phyloP scores from a whole-genome alignment of 2,888 invertebrate species.

The Aleiodes leptofemur region DNA sequence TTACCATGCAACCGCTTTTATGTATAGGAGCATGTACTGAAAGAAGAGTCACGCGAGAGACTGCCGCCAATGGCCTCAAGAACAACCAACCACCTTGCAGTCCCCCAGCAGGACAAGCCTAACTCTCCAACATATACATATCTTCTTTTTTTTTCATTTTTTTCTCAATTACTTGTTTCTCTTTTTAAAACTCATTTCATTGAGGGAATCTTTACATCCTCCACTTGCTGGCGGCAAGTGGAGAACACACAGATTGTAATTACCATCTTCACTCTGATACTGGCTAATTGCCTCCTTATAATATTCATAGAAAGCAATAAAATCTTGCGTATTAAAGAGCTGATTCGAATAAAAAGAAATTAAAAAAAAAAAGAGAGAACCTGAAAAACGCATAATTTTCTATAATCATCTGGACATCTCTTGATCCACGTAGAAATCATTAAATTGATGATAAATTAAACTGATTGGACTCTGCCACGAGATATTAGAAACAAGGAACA shows the following conservation, averaged over 20 bases:
- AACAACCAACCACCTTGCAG: slow-evolving; percentile 34
- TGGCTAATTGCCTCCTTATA: slow-evolving; percentile 25
- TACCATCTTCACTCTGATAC: slow-evolving; percentile 8
- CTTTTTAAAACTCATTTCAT: not conserved
- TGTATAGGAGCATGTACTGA: slow-evolving; percentile 32
- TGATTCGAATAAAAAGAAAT: no score
- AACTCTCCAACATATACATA: not conserved
- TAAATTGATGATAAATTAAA: no score
- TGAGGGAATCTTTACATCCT: not conserved
- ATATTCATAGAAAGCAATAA: slow-evolving; percentile 24
- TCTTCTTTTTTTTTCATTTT: not conserved
- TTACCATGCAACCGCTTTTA: slow-evolving; percentile 47
- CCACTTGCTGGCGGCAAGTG: not conserved
- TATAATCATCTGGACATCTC: no score
- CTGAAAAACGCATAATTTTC: no score
- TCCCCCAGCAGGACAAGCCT: slow-evolving; percentile 4
- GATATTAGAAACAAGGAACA: no score
- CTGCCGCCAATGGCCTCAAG: slow-evolving; percentile 5
- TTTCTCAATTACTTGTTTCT: not conserved
- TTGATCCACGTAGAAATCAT: no score
- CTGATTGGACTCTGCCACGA: no score
- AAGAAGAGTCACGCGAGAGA: slow-evolving; percentile 44
- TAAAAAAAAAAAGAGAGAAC: no score
- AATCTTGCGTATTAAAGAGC: not conserved
- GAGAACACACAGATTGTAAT: slow-evolving; percentile 37